Evolutionary conservation across 1,140 invertebrate species (phyloP).

Genomic region (Brachionus plicatilis): DNA sequence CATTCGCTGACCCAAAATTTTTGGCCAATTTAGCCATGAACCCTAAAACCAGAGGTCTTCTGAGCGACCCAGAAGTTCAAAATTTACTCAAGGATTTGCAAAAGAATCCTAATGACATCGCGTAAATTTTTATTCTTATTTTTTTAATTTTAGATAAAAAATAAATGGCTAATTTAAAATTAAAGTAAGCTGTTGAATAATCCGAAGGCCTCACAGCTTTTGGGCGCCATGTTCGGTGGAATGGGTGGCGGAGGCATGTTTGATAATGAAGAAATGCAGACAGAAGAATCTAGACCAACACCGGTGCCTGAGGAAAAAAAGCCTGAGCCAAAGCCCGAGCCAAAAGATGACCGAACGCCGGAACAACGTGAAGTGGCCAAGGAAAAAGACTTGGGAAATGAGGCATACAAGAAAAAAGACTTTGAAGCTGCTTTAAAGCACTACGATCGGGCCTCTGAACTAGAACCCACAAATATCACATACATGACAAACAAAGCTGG

Average conservation of each 20-base stretch:
- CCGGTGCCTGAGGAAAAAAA: not conserved
- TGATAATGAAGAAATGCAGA: slow-evolving; percentile 5
- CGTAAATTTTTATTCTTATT: slow-evolving; percentile 47
- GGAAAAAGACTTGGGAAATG: slow-evolving; percentile 86
- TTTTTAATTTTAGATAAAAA: not conserved
- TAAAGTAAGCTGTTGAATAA: slow-evolving; percentile 33
- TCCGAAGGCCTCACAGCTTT: slow-evolving; percentile 29
- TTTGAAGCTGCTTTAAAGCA: slow-evolving; percentile 79
- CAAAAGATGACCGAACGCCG: not conserved
- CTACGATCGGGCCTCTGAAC: slow-evolving; percentile 80
- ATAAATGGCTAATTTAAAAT: too few species aligned
- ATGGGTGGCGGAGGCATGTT: not conserved
- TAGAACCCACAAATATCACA: slow-evolving; percentile 86
- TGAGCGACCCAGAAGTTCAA: slow-evolving; percentile 70
- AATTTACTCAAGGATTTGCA: slow-evolving; percentile 63
- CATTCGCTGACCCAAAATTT: slow-evolving; percentile 61
- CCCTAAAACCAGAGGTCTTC: slow-evolving; percentile 65
- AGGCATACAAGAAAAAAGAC: slow-evolving; percentile 88
- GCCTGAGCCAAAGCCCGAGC: not conserved
- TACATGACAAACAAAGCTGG: slow-evolving; percentile 82
- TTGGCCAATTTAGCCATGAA: slow-evolving; percentile 65
- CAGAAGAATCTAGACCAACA: not conserved
- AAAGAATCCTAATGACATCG: slow-evolving; percentile 61
- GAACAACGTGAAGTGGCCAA: slow-evolving; percentile 60
- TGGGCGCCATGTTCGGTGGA: slow-evolving; percentile 20